Evolutionary conservation across 1,140 invertebrate species (phyloP), one percentile per base, ranked within the genome.

Genomic region (Asbolus verrucosus): DNA sequence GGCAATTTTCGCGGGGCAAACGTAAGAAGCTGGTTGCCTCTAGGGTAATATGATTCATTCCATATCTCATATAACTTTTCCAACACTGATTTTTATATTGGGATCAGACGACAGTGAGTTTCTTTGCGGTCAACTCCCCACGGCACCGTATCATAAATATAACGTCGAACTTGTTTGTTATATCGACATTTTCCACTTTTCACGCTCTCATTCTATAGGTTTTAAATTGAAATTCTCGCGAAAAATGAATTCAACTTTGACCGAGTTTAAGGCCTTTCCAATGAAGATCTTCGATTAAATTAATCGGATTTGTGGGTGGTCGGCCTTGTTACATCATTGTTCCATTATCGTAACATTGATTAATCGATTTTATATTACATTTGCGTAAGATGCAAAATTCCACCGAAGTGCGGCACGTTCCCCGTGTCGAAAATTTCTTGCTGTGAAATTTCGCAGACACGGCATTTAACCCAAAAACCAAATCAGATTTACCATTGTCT

Each of bases 241-340:
- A n/a, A 36, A 36, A 36, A 36, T n/a, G 33, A 36, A 8, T 36
- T 36, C 33, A 11, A 36, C 33, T 2, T n/a, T 11, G 33, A 27
- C n/a, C 39, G 39, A 14, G 13, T 41, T 41, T 14, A 13, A 1
- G 2, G n/a, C 18, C 15, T 50, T 21, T n/a, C 6, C 18, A 50
- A 50, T 50, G 16, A 50, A 50, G 19, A 54, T 54, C 21, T 54
- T 54, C 46, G 27, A 27, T 54, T 31, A 31, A 30, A 27, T n/a
- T 27, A 54, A 54, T 54, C 46, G 19, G 46, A 54, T 54, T 54
- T 54, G 19, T 54, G 46, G 46, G 19, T 27, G 46, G 46, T 11
- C 21, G 21, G 6, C 9, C 13, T 50, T 11, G 19, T 54, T 27
- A 54, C 46, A 54, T 54, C 19, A 21, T 54, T 27, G 21, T 54